Evolutionary conservation across 2,797 vertebrate species (phyloP).

Genomic region (Anabas testudineus): DNA sequence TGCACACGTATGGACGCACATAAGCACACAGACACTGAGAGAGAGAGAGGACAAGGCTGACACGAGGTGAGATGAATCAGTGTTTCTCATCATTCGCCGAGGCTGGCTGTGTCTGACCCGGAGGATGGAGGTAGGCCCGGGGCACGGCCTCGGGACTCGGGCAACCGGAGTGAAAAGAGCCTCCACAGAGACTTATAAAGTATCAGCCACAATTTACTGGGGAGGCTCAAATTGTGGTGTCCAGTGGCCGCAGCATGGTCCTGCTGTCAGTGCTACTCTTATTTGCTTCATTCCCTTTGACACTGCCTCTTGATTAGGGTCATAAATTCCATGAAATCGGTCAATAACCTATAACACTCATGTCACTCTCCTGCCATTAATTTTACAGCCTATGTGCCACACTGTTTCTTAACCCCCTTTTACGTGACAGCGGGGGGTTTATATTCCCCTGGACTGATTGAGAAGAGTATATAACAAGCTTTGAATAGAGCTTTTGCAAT

Average conservation of each 20-base stretch:
- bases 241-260: slow-evolving; percentile 51
- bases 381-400: slow-evolving; percentile 76
- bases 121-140: slow-evolving; percentile 64
- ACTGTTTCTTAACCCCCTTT: slow-evolving; percentile 72
- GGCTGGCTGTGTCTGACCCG: slow-evolving; percentile 64
- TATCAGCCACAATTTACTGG: slow-evolving; percentile 68
- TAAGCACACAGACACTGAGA: neutral
- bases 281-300: slow-evolving; percentile 78
- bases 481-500: slow-evolving; percentile 60
- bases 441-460: slow-evolving; percentile 69
- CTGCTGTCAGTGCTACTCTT: slow-evolving; percentile 70
- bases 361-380: slow-evolving; percentile 80
- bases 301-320: slow-evolving; percentile 79
- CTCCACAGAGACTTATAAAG: slow-evolving; percentile 72
- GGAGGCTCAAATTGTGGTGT: slow-evolving; percentile 63
- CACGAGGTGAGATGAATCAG: slow-evolving; percentile 71
- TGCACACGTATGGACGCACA: neutral
- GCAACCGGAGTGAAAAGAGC: slow-evolving; percentile 38
- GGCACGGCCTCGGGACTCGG: slow-evolving; percentile 63
- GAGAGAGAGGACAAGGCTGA: slow-evolving; percentile 51
- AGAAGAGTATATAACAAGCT: slow-evolving; percentile 74
- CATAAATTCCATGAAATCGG: slow-evolving; percentile 81
- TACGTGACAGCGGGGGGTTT: slow-evolving; percentile 63
- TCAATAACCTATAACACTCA: slow-evolving; percentile 87
- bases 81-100: slow-evolving; percentile 71